Base-by-base conservation (phyloP, 2,113 vertebrate genomes). In the Todiramphus chloris region DNA sequence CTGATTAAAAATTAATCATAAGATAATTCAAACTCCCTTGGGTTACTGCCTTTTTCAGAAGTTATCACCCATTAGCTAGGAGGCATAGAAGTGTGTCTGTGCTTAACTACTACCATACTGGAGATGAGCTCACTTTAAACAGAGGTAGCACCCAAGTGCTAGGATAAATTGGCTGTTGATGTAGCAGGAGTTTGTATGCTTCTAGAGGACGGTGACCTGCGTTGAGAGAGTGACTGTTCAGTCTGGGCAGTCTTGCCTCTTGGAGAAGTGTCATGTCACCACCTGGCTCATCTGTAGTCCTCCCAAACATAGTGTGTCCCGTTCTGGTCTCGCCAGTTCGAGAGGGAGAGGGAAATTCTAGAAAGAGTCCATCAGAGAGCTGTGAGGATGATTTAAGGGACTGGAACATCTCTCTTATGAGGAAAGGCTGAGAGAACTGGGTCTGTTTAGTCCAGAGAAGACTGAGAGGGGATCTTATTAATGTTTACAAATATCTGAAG, bases 161-260 rank as follows among this genome's bases (percentile, higher is more conserved):
- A 1, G 35, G 23, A n/a, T 60, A 18, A 85, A 68, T 33, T 53
- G n/a, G 5, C 23, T 82, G 11, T 43, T 56, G 62, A 24, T 67
- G 9, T 53, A 46, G 33, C 18, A 46, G 77, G 58, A 64, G 19
- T 60, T 50, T 21, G 25, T 51, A 19, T 80, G 27, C 30, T 33
- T 11, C 5, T 53, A 4, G 67, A 51, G 58, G 58, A 72, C 0
- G 11, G 9, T 82, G 18, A 48, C 21, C 28, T 0, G 0, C 59
- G 9, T 10, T 33, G 37, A 41, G 19, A 37, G 20, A 46, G 24
- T 62, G 30, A 53, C 59, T 44, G 2, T 68, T 79, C 41, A 55
- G 41, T 78, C 24, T 69, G 72, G 88, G 59, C 50, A 66, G 28
- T 20, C 31, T 55, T 80, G 43, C 14, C n/a, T 73, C 19, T 53